A percentile compares a stretch with the other conserved stretches of the same genome.
Evolutionary conservation across 2,113 vertebrate species (phyloP).

Genomic region (Melanotaenia duboulayi): DNA sequence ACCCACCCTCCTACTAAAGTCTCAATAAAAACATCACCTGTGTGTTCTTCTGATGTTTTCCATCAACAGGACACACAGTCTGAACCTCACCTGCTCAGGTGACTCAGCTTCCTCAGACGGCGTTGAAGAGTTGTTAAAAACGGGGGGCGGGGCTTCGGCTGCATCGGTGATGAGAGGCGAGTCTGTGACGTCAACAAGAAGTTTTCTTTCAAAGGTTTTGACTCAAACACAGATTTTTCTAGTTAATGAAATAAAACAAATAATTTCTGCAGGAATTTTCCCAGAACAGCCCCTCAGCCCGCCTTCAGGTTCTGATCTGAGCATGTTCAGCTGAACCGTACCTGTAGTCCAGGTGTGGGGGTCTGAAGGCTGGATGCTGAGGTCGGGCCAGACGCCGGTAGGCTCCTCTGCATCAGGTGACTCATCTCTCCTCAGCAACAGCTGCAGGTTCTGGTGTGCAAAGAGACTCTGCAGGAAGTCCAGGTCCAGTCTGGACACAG

Average conservation of each 20-base stretch:
- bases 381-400: constrained; percentile 60
- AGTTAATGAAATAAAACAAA: no score
- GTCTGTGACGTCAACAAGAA: constrained; percentile 5
- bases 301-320: background rate
- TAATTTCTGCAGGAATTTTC: no score
- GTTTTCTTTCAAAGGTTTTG: no score
- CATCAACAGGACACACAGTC: background rate
- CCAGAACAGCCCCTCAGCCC: no score
- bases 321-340: constrained; percentile 27
- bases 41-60: no score
- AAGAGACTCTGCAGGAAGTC: constrained; percentile 89
- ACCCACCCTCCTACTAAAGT: no score
- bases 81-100: constrained; percentile 36
- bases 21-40: no score
- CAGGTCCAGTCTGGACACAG: constrained; percentile 86
- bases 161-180: background rate
- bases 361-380: constrained; percentile 62
- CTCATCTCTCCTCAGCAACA: constrained; percentile 81
- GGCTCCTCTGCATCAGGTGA: constrained; percentile 73
- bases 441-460: constrained; percentile 83
- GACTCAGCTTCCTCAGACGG: background rate
- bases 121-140: background rate
- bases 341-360: constrained; percentile 80
- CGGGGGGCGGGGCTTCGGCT: constrained; percentile 18
- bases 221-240: no score